Evolutionary conservation across 2,888 invertebrate genomes (phyloP).

Genomic region (Caradrina clavipalpis): DNA sequence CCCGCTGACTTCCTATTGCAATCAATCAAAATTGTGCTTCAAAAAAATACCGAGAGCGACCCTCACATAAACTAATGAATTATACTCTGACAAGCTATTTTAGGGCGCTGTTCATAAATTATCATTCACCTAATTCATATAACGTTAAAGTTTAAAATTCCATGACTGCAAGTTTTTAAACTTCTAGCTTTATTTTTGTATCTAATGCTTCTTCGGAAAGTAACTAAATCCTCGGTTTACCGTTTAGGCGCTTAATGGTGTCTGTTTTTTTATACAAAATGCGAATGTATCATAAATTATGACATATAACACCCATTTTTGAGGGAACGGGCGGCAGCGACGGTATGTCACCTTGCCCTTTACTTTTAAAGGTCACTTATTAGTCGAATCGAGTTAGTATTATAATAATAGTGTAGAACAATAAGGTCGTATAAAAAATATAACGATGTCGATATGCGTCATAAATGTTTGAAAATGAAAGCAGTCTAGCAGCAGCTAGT

Average conservation of each 20-base stretch:
- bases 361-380: conserved; percentile 42
- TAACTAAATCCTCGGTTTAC: conserved; percentile 85
- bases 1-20: conserved; percentile 66
- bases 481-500: conserved; percentile 7
- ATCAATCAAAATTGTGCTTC: conserved; percentile 64
- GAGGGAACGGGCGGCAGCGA: conserved; percentile 64
- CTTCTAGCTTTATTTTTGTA: conserved; percentile 31
- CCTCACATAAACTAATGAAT: conserved; percentile 66
- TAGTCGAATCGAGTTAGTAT: conserved; percentile 15
- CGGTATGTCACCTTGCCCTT: conserved; percentile 53
- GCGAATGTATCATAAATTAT: conserved; percentile 86
- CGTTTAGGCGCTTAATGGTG: conserved; percentile 86
- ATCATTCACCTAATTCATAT: background rate
- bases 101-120: background rate
- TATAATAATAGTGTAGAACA: conserved; percentile 25
- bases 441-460: conserved; percentile 27
- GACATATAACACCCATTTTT: conserved; percentile 82
- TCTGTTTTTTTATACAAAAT: conserved; percentile 75
- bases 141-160: conserved; percentile 36
- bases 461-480: conserved; percentile 32
- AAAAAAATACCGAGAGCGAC: conserved; percentile 61
- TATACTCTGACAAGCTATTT: conserved; percentile 43
- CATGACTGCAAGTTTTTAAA: background rate
- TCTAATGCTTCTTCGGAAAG: conserved; percentile 73
- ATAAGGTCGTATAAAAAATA: conserved; percentile 36